These are phyloP conservation scores for Odontesthes bonariensis DNA, from an alignment of 2,113 vertebrate genomes.

Conservation along the genomic window DNA sequence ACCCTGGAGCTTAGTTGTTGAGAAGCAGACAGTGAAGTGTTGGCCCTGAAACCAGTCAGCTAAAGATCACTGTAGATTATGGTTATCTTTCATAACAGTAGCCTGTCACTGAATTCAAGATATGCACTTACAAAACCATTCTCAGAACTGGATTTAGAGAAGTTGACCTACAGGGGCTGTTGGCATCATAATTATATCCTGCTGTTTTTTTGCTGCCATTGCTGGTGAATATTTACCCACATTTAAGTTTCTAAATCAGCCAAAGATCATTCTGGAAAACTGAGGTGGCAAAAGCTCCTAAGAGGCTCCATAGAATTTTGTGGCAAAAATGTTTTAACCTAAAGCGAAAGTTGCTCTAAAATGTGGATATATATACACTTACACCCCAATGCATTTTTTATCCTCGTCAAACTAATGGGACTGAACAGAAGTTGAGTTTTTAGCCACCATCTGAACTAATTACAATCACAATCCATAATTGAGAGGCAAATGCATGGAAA, in stretches of 20 bases:
- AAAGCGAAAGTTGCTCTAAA: conserved; percentile 46
- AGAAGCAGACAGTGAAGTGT: conserved; percentile 54
- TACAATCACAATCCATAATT: conserved; percentile 82
- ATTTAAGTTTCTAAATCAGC: conserved; percentile 51
- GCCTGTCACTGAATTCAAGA: conserved; percentile 42
- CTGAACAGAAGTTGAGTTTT: conserved; percentile 80
- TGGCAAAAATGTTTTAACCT: conserved; percentile 51
- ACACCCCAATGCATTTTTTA: conserved; percentile 73
- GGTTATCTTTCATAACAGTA: conserved; percentile 42
- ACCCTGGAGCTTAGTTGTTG: conserved; percentile 63
- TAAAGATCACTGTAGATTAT: conserved; percentile 60
- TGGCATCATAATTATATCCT: conserved; percentile 25
- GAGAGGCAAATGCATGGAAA: conserved; percentile 77
- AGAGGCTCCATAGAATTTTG: conserved; percentile 40
- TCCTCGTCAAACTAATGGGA: conserved; percentile 75
- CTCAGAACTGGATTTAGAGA: conserved; percentile 37
- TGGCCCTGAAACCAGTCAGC: conserved; percentile 63
- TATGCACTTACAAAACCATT: conserved; percentile 30
- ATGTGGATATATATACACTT: conserved; percentile 59
- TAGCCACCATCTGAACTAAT: conserved; percentile 75
- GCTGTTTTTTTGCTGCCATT: conserved; percentile 17
- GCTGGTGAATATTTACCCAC: conserved; percentile 51
- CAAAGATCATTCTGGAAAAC: conserved; percentile 38
- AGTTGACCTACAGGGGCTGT: conserved; percentile 17
- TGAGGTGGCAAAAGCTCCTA: background rate